Conservation (phyloP, 2,888 invertebrate genomes). For the Neuroscelio doddi region DNA sequence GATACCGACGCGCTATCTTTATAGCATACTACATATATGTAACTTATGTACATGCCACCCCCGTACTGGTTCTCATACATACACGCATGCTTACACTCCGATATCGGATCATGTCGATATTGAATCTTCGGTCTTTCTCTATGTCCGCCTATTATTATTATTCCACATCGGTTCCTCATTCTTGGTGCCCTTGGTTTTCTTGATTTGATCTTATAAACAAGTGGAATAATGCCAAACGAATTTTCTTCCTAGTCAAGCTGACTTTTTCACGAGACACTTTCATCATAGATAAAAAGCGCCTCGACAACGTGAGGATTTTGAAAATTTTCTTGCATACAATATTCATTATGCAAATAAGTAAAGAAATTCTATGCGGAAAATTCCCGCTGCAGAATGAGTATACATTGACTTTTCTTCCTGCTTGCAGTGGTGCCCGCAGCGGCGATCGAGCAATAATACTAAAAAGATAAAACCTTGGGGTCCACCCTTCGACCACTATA, state of each 20-base stretch:
- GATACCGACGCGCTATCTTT: conserved; percentile 58
- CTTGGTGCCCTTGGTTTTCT: conserved; percentile 41
- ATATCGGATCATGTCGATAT: conserved; percentile 63
- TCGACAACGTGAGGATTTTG: conserved; percentile 43
- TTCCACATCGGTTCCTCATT: conserved; percentile 45
- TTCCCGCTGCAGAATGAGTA: background rate
- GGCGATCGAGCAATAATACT: conserved; percentile 70
- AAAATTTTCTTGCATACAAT: conserved; percentile 25
- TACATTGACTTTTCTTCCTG: background rate
- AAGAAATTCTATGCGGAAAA: background rate
- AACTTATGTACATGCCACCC: conserved; percentile 43
- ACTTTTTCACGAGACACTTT: no score
- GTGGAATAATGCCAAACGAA: conserved; percentile 35
- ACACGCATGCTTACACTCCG: conserved; percentile 52
- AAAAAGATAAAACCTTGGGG: conserved; percentile 70
- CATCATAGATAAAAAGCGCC: no score
- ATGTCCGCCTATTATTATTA: conserved; percentile 40
- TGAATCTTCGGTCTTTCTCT: conserved; percentile 52
- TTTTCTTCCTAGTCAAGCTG: conserved; percentile 10
- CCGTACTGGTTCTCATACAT: conserved; percentile 22
- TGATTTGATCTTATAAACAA: conserved; percentile 36
- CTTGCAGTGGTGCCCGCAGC: conserved; percentile 60
- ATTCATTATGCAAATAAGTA: background rate
- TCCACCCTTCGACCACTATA: conserved; percentile 58
- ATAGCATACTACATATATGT: conserved; percentile 54